phyloP scores from a whole-genome alignment of 2,888 invertebrate genomes.

The Aradus depressus region DNA sequence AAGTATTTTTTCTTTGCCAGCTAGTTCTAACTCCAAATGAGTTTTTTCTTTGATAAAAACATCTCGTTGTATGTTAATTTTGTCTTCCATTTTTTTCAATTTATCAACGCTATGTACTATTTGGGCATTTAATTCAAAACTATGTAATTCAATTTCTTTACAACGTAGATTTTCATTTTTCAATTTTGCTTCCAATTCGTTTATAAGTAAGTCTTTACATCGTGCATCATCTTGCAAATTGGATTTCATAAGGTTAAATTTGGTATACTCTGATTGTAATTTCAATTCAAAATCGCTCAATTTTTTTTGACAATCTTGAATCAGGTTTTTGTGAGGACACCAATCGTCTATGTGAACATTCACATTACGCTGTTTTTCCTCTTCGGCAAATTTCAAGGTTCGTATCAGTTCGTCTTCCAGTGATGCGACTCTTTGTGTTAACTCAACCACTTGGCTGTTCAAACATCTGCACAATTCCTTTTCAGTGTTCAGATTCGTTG shows the following conservation, averaged over 20 bases:
- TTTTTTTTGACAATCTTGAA: no score
- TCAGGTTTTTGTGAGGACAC: no score
- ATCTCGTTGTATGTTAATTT: constrained; percentile 8
- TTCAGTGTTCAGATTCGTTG: not conserved
- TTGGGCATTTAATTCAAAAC: constrained; percentile 6
- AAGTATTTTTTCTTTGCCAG: constrained; percentile 4
- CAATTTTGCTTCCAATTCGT: constrained; percentile 16
- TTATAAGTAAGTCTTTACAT: constrained; percentile 13
- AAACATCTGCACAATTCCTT: not conserved
- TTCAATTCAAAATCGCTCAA: no score
- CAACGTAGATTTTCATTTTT: constrained; percentile 6
- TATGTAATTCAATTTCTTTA: not conserved
- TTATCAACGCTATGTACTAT: no score
- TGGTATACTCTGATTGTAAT: no score
- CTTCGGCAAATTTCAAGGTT: no score
- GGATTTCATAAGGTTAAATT: constrained; percentile 13
- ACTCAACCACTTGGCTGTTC: not conserved
- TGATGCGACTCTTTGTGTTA: not conserved
- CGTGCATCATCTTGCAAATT: constrained; percentile 21
- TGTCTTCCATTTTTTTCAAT: constrained; percentile 7
- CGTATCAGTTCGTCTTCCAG: not conserved
- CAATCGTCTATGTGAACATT: no score
- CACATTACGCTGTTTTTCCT: no score
- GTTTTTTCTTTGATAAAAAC: constrained; percentile 11
- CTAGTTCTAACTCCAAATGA: not conserved